Evolutionary conservation across 2,888 invertebrate genomes (phyloP), one percentile per base, ranked within the genome.

Genomic region (Eilema sororculum): DNA sequence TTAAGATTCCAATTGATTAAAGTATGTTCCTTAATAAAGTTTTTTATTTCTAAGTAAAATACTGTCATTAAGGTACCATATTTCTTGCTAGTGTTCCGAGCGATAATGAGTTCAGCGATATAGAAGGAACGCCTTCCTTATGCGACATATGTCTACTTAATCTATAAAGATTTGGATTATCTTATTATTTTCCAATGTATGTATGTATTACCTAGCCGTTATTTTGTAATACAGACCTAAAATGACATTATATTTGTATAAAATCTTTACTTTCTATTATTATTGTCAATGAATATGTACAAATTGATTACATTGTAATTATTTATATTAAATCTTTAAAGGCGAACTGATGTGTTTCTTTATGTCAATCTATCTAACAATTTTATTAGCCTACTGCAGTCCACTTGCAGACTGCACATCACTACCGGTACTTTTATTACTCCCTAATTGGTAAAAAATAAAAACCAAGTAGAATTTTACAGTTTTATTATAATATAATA

Each of bases 201-300:
- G 86, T 83, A 87, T 87, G 81, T 86, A 75, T 81, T 85, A 89
- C 85, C 86, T 91, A 88, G 81, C 80, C 81, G 83, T 81, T 91
- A 89, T 89, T n/a, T 87, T 90, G 84, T 89, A 91, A 87, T 87
- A 86, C 87, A 89, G 90, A 90, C 89, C 82, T 89, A 87, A 92
- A 93, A 92, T 93, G 90, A 93, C 93, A 93, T 93, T 92, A 93
- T 92, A 93, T 93, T 93, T 94, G 91, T 94, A 93, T 92, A 91
- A 93, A 93, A 91, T 90, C 90, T 91, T 93, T 93, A 92, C 91
- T 93, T 93, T 93, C 91, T 91, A 91, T 91, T 91, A 86, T 90
- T 87, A 91, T 91, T 92, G 90, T 92, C 92, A 90, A 93, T 93
- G 89, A 90, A 90, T 93, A 92, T 94, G 94, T 94, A 94, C 93